Conservation (phyloP, 2,888 invertebrate genomes). For the Volucella zonaria region DNA sequence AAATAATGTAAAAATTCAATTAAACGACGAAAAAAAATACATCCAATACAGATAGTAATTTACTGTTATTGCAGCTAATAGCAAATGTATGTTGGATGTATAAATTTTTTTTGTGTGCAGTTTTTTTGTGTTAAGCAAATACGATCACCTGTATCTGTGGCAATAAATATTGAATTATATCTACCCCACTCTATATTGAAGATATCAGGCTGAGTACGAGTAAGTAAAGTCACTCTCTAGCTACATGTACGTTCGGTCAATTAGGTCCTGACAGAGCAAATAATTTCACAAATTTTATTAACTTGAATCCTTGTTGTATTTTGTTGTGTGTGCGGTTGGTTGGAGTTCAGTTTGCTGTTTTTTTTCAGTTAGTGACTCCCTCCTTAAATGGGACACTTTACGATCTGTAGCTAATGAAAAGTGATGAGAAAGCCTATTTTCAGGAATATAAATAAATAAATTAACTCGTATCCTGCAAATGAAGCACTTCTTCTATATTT, state of each 20-base stretch:
- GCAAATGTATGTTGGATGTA: conserved; percentile 50
- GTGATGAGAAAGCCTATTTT: conserved; percentile 71
- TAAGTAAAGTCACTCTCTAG: conserved; percentile 37
- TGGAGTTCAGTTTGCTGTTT: not conserved
- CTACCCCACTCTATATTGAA: conserved; percentile 31
- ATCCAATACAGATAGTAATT: conserved; percentile 45
- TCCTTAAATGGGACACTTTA: conserved; percentile 71
- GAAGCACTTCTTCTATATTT: conserved; percentile 40
- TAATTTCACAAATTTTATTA: conserved; percentile 70
- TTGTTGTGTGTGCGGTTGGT: not conserved
- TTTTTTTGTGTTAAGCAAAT: conserved; percentile 28
- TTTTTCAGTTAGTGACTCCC: not conserved
- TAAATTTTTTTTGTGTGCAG: conserved; percentile 7
- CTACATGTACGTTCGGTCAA: conserved; percentile 55
- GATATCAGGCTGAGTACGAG: conserved; percentile 9
- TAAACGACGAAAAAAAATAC: conserved; percentile 32
- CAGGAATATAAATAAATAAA: conserved; percentile 63
- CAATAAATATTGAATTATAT: conserved; percentile 66
- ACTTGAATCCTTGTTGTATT: conserved; percentile 29
- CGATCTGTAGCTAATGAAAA: conserved; percentile 66
- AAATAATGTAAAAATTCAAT: conserved; percentile 64
- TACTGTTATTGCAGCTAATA: conserved; percentile 65
- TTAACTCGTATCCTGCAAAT: conserved; percentile 37
- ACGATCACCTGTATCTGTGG: conserved; percentile 61
- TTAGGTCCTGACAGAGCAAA: conserved; percentile 64